Conservation (phyloP, 2,888 invertebrate genomes). For the Zygogramma bicolorata region DNA sequence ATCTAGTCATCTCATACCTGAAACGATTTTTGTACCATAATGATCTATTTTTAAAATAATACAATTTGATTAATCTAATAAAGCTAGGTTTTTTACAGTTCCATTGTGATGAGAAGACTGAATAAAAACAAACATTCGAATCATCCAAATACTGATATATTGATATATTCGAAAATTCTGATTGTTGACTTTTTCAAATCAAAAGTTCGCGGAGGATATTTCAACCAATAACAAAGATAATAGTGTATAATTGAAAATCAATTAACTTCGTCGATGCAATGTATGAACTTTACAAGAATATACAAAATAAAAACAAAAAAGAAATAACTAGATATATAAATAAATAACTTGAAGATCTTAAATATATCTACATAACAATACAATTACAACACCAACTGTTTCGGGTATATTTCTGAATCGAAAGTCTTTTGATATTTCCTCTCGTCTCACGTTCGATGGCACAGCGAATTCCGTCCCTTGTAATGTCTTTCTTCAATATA, state of each 20-base stretch:
- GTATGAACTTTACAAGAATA: slow-evolving; percentile 60
- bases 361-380: slow-evolving; percentile 68
- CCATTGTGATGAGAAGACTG: slow-evolving; percentile 42
- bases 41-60: slow-evolving; percentile 42
- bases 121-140: slow-evolving; percentile 31
- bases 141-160: slow-evolving; percentile 31
- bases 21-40: slow-evolving; percentile 51
- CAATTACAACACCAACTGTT: slow-evolving; percentile 66
- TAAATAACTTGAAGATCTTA: slow-evolving; percentile 64
- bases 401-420: slow-evolving; percentile 50
- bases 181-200: neutral
- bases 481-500: slow-evolving; percentile 36
- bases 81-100: slow-evolving; percentile 49
- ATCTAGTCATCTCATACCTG: slow-evolving; percentile 49
- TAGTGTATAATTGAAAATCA: slow-evolving; percentile 27
- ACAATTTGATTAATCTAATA: slow-evolving; percentile 47
- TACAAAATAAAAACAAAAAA: slow-evolving; percentile 61
- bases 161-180: neutral
- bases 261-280: slow-evolving; percentile 53
- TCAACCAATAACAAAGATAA: neutral
- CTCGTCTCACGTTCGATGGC: slow-evolving; percentile 58
- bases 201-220: neutral
- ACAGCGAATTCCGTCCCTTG: slow-evolving; percentile 55
- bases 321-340: slow-evolving; percentile 59
- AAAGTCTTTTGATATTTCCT: slow-evolving; percentile 60